Percentiles rank a stretch among this genome's conserved stretches.
phyloP scores from a whole-genome alignment of 2,888 invertebrate species.

The Celastrina argiolus region DNA sequence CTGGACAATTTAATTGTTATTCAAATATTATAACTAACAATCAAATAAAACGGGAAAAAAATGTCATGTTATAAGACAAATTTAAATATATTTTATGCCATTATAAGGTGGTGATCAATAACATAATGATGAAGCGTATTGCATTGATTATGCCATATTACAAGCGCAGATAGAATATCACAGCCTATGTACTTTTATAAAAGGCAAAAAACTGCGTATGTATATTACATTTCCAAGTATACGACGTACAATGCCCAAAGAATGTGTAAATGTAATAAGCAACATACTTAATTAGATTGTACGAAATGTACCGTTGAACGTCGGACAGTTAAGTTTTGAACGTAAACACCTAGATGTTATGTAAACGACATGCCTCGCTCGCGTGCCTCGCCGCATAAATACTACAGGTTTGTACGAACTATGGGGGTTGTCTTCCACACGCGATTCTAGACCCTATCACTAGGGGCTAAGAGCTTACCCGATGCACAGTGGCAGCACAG shows the following conservation, averaged over 20 bases:
- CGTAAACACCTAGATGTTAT: conserved; percentile 25
- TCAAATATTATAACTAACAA: no score
- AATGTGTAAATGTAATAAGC: not conserved
- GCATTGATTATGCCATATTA: no score
- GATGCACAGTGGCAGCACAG: not conserved
- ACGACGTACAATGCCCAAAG: not conserved
- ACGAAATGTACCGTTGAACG: conserved; percentile 8
- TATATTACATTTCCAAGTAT: not conserved
- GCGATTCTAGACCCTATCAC: not conserved
- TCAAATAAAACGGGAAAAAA: no score
- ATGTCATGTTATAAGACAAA: no score
- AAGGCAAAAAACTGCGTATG: no score
- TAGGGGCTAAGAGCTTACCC: not conserved
- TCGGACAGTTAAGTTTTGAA: conserved; percentile 10
- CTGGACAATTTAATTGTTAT: no score
- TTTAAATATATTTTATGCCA: no score
- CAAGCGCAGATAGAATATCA: no score
- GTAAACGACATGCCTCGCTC: conserved; percentile 26
- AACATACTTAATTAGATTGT: not conserved
- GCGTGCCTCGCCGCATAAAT: conserved; percentile 23
- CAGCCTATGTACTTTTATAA: no score
- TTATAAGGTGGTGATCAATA: no score
- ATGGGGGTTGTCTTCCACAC: not conserved
- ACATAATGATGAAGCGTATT: no score
- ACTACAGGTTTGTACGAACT: not conserved